Base-by-base conservation (phyloP, 2,888 invertebrate genomes). In the Rhimphoctona megacephalus region DNA sequence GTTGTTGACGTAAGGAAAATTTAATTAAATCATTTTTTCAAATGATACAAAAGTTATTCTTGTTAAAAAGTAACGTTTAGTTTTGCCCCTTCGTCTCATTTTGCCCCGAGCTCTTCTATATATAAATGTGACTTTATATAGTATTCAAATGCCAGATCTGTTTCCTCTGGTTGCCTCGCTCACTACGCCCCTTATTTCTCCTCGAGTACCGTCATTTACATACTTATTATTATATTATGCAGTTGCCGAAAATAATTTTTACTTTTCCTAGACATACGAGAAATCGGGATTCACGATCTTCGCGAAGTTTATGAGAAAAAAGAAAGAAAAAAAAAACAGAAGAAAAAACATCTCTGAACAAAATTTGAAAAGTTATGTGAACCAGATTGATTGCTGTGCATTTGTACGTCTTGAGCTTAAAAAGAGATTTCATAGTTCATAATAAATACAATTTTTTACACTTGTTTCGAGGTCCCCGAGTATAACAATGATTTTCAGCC, bases 151-250 rank as follows among this genome's bases (percentile, higher is more conserved):
- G 80, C 79, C 80, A 80, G 83, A 86, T 86, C 83, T 86, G 70
- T 86, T 83, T 77, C 39, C 80, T 66, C 64, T 52, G 66, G 36
- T 64, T 72, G 22, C 57, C 52, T 22, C n/a, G 80, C 19, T 79
- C 43, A 25, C 61, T 46, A 57, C 74, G 74, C 57, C 73, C 79
- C 79, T 84, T 80, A 80, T 83, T 86, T 90, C 90, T 91, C 90
- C 90, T 89, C 88, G 86, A 78, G 83, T 87, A 89, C 90, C 91
- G 46, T 72, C 54, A 92, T 93, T 93, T 93, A 92, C 93, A 93
- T 93, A 92, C 92, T 93, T 93, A 93, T 93, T 92, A 91, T 92
- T 90, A 91, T 93, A 93, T 93, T 93, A 93, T 92, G 90, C 93
- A 89, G 88, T 90, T 89, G 89, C 90, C 81, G 88, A 91, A 92